These are phyloP conservation scores for Pachyrhynchus sulphureomaculatus DNA, from an alignment of 1,140 invertebrate genomes.

Conservation along the genomic window DNA sequence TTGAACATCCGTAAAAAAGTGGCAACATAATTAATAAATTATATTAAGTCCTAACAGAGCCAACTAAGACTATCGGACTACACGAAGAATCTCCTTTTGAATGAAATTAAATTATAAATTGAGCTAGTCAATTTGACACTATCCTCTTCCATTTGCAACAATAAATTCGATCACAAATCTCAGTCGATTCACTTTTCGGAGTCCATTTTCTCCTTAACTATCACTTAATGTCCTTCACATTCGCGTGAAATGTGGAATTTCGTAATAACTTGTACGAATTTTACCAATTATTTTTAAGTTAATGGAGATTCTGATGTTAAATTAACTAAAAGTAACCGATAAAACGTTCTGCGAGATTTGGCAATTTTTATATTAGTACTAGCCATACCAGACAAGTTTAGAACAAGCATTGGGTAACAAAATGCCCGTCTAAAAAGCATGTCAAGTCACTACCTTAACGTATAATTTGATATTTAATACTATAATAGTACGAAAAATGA, in stretches of 20 bases:
- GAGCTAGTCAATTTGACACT: background rate
- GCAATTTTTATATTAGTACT: background rate
- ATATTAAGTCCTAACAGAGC: background rate
- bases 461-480: conserved; percentile 3
- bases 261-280: background rate
- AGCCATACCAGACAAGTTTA: conserved; percentile 10
- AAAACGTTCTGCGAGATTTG: background rate
- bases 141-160: background rate
- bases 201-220: conserved; percentile 18
- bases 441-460: background rate
- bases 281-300: background rate
- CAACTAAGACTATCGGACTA: background rate
- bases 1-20: conserved; percentile 15
- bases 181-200: conserved; percentile 21
- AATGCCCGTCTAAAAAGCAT: conserved; percentile 2
- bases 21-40: background rate
- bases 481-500: conserved; percentile 18
- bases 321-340: conserved; percentile 5
- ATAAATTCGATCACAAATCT: conserved; percentile 8
- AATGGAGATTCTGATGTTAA: conserved; percentile 23
- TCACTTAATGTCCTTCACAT: background rate
- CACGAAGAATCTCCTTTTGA: conserved; percentile 13
- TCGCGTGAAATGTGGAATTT: background rate
- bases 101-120: background rate
- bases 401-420: conserved; percentile 17